Evolutionary conservation across 2,888 invertebrate genomes (phyloP).

Genomic region (Orchestes rusci): DNA sequence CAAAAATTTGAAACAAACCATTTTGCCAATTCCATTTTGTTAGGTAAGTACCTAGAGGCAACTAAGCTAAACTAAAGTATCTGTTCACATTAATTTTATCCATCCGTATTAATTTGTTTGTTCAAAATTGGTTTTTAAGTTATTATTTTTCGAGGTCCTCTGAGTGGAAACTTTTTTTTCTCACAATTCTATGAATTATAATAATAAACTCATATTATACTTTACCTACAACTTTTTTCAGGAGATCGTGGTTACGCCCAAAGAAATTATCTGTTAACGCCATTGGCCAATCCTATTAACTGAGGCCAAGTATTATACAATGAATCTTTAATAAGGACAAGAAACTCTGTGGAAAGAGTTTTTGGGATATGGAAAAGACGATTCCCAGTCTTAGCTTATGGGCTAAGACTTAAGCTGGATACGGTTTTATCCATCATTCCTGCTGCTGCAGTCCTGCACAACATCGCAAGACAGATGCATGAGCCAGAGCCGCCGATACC

Average conservation of each 20-base stretch:
- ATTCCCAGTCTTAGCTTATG: constrained; percentile 19
- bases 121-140: too few relatives aligned
- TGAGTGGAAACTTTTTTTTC: too few relatives aligned
- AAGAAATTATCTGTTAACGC: constrained; percentile 1
- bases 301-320: constrained; percentile 4
- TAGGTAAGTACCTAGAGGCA: constrained; percentile 8
- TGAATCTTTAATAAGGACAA: constrained; percentile 1
- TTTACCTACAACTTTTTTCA: constrained; percentile 5
- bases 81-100: too few relatives aligned
- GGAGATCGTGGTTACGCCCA: constrained; percentile 27
- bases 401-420: constrained; percentile 8
- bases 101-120: too few relatives aligned
- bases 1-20: constrained; percentile 13
- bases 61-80: neutral
- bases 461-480: constrained; percentile 1
- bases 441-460: constrained; percentile 18
- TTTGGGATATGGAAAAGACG: constrained; percentile 38
- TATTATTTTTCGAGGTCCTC: too few relatives aligned
- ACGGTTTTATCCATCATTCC: constrained; percentile 10
- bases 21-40: constrained; percentile 8
- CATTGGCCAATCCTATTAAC: neutral
- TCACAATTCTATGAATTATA: too few relatives aligned
- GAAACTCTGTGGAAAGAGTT: constrained; percentile 16
- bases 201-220: too few relatives aligned
- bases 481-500: constrained; percentile 13